A percentile compares a stretch with the other conserved stretches of the same genome.
phyloP scores from a whole-genome alignment of 2,113 vertebrate genomes.

The Malaclemys terrapin region DNA sequence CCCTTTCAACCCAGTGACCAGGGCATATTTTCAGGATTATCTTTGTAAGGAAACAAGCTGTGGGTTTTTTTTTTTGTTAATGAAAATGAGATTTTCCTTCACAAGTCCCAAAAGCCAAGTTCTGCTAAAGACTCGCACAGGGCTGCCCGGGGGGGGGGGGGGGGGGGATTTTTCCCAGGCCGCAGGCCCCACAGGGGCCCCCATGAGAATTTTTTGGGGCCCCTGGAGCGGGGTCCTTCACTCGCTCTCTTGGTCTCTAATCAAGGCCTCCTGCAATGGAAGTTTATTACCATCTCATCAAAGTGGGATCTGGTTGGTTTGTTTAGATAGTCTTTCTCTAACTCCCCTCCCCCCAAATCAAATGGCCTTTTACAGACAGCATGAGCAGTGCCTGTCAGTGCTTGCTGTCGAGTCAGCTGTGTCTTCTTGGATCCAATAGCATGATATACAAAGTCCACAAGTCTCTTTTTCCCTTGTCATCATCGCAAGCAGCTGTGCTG shows the following conservation, averaged over 20 bases:
- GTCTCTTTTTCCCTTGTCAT: background rate
- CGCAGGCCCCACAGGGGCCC: no score
- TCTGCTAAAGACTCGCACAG: background rate
- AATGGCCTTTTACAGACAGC: background rate
- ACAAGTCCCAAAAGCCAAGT: background rate
- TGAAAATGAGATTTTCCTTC: background rate
- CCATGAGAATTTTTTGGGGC: no score
- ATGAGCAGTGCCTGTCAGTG: background rate
- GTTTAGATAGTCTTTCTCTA: background rate
- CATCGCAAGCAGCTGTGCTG: background rate
- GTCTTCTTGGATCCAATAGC: background rate
- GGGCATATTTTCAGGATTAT: background rate
- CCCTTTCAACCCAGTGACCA: background rate
- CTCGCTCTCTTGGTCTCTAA: background rate
- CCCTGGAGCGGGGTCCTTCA: no score
- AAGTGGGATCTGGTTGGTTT: background rate
- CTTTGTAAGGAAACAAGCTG: background rate
- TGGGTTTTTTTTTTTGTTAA: background rate
- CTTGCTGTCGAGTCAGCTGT: background rate
- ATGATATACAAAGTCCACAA: fast-evolving
- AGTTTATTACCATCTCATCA: background rate
- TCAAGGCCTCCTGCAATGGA: background rate
- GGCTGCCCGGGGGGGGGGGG: no score
- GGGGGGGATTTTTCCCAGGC: no score
- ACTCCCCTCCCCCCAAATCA: fast-evolving